Percentiles rank a stretch among this genome's conserved stretches.
These are phyloP conservation scores for Strix occidentalis DNA, from an alignment of 2,797 vertebrate genomes.

Conservation along the genomic window DNA sequence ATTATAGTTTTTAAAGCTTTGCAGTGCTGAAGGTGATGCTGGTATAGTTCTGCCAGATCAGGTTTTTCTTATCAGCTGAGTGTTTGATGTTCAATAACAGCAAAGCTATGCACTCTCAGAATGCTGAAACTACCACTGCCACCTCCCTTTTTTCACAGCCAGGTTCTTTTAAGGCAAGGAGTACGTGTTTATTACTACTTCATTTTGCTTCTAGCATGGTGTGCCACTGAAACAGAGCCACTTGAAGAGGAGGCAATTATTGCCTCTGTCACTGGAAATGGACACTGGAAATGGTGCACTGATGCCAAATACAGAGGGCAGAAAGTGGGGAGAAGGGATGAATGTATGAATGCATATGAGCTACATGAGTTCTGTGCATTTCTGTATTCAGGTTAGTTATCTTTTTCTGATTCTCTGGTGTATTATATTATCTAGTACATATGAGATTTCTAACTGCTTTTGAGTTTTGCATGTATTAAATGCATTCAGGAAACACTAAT, in stretches of 20 bases:
- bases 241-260: not conserved
- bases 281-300: not conserved
- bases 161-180: not conserved
- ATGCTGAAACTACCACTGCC: not conserved
- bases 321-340: not conserved
- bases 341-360: too few species aligned
- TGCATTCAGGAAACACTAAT: not conserved
- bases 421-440: not conserved
- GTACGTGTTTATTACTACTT: fast-evolving
- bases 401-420: not conserved
- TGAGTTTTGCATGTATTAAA: not conserved
- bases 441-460: not conserved
- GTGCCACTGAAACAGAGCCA: not conserved
- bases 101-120: not conserved
- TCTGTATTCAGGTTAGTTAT: not conserved
- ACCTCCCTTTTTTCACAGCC: not conserved
- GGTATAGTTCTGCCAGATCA: not conserved
- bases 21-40: not conserved
- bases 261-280: not conserved
- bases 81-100: not conserved
- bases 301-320: not conserved
- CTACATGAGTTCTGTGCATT: not conserved
- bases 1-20: not conserved
- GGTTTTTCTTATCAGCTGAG: not conserved
- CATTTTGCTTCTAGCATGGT: not conserved